Conservation (phyloP, 2,888 invertebrate genomes). For the Magallana nippona region DNA sequence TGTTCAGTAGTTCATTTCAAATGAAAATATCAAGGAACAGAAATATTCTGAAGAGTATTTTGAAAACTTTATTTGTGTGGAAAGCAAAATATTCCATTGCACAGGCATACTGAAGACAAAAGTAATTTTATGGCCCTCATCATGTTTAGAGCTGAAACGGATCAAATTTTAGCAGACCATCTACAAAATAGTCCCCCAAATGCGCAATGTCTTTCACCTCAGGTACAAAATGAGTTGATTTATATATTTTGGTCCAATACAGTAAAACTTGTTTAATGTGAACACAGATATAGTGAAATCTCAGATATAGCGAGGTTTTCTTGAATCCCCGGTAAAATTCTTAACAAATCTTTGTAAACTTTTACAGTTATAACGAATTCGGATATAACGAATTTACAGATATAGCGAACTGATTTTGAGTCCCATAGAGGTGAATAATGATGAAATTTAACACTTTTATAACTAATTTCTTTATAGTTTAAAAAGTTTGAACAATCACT, state of each 20-base stretch:
- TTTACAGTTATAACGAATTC: too few relatives aligned
- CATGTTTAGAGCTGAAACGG: slow-evolving; percentile 24
- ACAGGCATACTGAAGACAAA: slow-evolving; percentile 42
- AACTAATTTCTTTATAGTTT: too few relatives aligned
- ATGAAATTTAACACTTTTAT: too few relatives aligned
- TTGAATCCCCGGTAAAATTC: too few relatives aligned
- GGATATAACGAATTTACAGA: too few relatives aligned
- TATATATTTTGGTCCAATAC: neutral
- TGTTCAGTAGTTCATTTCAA: slow-evolving; percentile 22
- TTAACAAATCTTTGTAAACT: too few relatives aligned
- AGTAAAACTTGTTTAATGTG: too few relatives aligned
- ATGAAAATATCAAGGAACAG: slow-evolving; percentile 5
- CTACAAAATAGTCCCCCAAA: slow-evolving; percentile 22
- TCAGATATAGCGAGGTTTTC: too few relatives aligned
- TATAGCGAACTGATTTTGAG: too few relatives aligned
- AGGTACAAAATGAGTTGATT: neutral
- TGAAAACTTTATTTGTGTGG: slow-evolving; percentile 41
- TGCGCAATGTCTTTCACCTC: neutral
- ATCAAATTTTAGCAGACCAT: slow-evolving; percentile 13
- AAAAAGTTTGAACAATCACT: too few relatives aligned
- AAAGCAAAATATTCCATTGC: slow-evolving; percentile 46
- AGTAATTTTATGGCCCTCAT: slow-evolving; percentile 46
- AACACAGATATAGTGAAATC: too few relatives aligned
- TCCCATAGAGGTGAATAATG: too few relatives aligned
- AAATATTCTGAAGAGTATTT: neutral